Evolutionary conservation across 2,113 vertebrate genomes (phyloP).

Genomic region (Carettochelys insculpta): DNA sequence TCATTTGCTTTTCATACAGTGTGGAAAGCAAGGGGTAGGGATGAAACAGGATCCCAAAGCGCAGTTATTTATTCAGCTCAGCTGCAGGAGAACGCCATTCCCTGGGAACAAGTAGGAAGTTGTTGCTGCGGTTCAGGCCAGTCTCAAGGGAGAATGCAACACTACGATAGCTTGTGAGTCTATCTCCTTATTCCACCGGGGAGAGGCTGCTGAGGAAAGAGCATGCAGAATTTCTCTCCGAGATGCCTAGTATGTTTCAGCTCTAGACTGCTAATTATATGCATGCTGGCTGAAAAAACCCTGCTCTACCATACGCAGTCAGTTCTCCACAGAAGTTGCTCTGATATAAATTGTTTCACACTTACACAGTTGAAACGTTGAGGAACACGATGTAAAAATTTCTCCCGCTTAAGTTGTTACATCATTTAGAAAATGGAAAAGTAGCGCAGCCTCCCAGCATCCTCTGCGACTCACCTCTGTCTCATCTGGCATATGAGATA

Average conservation of each 20-base stretch:
- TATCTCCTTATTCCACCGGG: not conserved
- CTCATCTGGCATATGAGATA: too few species aligned
- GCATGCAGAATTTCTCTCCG: not conserved
- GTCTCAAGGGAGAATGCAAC: not conserved
- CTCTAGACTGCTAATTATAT: accelerated
- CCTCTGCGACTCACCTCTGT: too few species aligned
- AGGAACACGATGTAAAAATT: too few species aligned
- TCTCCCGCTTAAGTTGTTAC: too few species aligned
- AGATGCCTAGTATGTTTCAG: not conserved
- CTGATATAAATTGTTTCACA: too few species aligned
- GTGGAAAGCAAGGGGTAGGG: not conserved
- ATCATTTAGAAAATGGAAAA: too few species aligned
- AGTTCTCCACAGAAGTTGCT: too few species aligned
- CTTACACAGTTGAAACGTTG: too few species aligned
- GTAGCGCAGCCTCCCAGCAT: too few species aligned
- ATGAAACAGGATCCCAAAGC: not conserved
- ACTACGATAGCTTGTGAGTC: not conserved
- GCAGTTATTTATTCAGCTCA: not conserved
- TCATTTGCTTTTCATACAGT: not conserved
- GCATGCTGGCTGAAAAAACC: not conserved
- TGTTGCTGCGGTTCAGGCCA: not conserved
- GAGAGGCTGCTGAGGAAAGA: not conserved
- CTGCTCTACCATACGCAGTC: not conserved
- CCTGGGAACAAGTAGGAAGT: not conserved
- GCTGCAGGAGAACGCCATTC: not conserved